Base-by-base conservation (phyloP, 2,888 invertebrate genomes). In the Oscheius sp. region DNA sequence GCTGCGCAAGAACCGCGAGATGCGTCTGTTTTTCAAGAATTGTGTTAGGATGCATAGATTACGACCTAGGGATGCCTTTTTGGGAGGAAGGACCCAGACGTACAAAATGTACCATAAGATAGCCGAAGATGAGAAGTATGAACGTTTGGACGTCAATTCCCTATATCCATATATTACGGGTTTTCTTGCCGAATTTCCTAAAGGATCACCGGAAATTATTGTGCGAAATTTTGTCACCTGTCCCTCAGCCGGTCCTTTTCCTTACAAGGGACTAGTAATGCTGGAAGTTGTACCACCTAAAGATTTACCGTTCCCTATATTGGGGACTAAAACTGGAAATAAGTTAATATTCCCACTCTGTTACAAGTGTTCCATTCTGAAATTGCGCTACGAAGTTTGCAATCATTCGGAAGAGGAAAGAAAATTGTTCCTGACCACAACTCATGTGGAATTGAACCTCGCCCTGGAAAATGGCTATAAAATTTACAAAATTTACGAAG, bases 21-120 rank as follows among this genome's bases (percentile, higher is more conserved):
- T 61, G 61, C 13, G 61, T 13, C 9, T 12, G n/a, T 61, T 61
- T 27, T 61, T 61, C 61, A 27, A 18, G 9, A 27, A 25, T 7
- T 16, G n/a, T 25, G n/a, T n/a, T 12, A 12, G n/a, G 12, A 35
- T n/a, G 9, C 25, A 25, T 27, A 13, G 61, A 7, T 27, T 61
- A 12, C 16, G n/a, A 9, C 61, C 61, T 12, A n/a, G 61, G 12
- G 61, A 61, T n/a, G 25, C 61, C 21, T 61, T 61, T n/a, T 12
- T 61, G 61, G 61, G 61, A 16, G 61, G 61, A 7, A n/a, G 61
- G n/a, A 61, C 61, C 9, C 61, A 61, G 27, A 61, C 23, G 12
- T 61, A 61, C 35, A 18, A 27, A n/a, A n/a, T 61, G n/a, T 27
- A 21, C 7, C 21, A n/a, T 25, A 21, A 9, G 9, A n/a, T 55